phyloP scores from a whole-genome alignment of 2,888 invertebrate genomes.

The Tipula vernalis region DNA sequence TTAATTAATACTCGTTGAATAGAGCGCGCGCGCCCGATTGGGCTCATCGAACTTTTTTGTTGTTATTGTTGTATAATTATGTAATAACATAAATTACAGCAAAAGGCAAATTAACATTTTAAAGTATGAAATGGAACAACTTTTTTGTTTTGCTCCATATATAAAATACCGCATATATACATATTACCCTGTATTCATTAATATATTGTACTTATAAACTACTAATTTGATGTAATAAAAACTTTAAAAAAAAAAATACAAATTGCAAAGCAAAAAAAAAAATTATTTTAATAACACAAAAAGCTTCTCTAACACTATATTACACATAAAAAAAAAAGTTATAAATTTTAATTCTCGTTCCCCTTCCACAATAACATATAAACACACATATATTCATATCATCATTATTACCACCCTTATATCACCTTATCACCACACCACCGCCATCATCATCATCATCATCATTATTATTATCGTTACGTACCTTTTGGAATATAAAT shows the following conservation, averaged over 20 bases:
- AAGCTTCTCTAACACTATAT: background rate
- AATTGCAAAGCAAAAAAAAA: background rate
- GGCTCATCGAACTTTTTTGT: background rate
- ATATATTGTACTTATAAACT: background rate
- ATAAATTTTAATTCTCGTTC: background rate
- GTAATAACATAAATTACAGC: background rate
- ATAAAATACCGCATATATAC: background rate
- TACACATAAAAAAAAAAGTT: background rate
- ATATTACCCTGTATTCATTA: background rate
- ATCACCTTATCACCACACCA: background rate
- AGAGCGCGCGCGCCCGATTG: background rate
- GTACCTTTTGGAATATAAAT: background rate
- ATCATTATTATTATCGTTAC: background rate
- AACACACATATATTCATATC: background rate
- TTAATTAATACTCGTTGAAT: background rate
- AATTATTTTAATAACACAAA: background rate
- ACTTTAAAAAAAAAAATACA: background rate
- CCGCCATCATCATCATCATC: background rate
- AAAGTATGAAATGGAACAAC: background rate
- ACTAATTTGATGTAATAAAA: slow-evolving; percentile 4
- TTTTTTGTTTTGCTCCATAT: background rate
- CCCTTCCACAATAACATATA: background rate
- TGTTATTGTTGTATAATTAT: background rate
- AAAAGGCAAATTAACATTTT: background rate
- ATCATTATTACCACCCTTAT: background rate